Base-by-base conservation (phyloP, 2,113 vertebrate species). In the Nycticryphes semicollaris region DNA sequence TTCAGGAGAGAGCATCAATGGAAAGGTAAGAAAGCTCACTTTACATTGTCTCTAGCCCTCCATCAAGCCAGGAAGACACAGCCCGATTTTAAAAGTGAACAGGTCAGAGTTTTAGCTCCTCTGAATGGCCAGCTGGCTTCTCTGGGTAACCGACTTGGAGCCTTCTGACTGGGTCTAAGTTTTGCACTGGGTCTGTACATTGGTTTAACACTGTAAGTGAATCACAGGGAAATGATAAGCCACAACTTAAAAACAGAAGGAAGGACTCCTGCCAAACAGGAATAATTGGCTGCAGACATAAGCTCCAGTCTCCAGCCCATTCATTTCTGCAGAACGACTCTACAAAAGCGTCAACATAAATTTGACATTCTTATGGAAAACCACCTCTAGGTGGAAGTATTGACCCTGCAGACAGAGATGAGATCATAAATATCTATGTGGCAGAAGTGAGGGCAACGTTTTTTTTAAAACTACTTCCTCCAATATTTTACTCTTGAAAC, bases 321-420 rank as follows among this genome's bases (percentile, higher is more conserved):
- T 91, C 45, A 54, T 76, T 92, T 93, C 84, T 95, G 87, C 84
- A 85, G 89, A 93, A 85, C 0, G 3, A 33, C 27, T 83, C 78
- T 31, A 77, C 91, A 67, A 83, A 92, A 93, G 54, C 5, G 0
- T 94, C 86, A 87, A 82, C 53, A 59, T 94, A 94, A 95, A 96
- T 94, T 92, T 87, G 84, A 89, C 81, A 85, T 76, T 85, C 89
- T 83, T 96, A 80, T 37, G 67, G 94, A 83, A 95, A 96, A 90
- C 89, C 81, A 97, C 96, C 96, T 96, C 96, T 97, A 96, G 96
- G 96, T 97, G 96, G 96, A 96, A 96, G 94, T 96, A 80, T 97
- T 96, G 94, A 97, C 93, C 95, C 96, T 96, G 84, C 84, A 87
- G 91, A 94, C 64, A 91, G 78, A 94, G 87, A 96, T 70, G 89